These are phyloP conservation scores for Aptenodytes patagonicus DNA, from an alignment of 2,113 vertebrate genomes.

Conservation along the genomic window DNA sequence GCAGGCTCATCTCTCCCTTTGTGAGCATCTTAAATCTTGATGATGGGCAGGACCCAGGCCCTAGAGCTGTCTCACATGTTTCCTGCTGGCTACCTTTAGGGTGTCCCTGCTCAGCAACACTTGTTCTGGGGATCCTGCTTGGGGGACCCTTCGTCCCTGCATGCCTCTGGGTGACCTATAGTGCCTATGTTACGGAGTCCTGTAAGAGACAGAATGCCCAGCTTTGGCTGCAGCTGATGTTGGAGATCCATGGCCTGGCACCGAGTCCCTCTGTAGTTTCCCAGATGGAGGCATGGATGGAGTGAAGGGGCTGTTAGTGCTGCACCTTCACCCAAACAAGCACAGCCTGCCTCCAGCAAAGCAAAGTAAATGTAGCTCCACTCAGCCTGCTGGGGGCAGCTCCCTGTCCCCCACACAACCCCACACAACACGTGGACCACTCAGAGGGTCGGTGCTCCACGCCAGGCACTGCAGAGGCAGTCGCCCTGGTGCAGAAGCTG, in stretches of 20 bases:
- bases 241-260: neutral
- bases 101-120: neutral
- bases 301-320: neutral
- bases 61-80: neutral
- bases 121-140: neutral
- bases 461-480: neutral
- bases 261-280: neutral
- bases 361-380: neutral
- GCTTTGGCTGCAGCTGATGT: neutral
- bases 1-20: neutral
- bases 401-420: neutral
- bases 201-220: neutral
- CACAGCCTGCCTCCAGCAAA: neutral
- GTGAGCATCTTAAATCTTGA: neutral
- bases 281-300: neutral
- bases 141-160: neutral
- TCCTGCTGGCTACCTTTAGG: neutral
- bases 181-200: neutral
- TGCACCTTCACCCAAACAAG: neutral
- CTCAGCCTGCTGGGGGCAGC: neutral
- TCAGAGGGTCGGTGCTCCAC: neutral
- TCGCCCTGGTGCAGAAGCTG: accelerated
- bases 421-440: accelerated
- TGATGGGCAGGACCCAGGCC: neutral
- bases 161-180: neutral